Base-by-base conservation (phyloP, 2,113 vertebrate species). In the Rana temporaria region DNA sequence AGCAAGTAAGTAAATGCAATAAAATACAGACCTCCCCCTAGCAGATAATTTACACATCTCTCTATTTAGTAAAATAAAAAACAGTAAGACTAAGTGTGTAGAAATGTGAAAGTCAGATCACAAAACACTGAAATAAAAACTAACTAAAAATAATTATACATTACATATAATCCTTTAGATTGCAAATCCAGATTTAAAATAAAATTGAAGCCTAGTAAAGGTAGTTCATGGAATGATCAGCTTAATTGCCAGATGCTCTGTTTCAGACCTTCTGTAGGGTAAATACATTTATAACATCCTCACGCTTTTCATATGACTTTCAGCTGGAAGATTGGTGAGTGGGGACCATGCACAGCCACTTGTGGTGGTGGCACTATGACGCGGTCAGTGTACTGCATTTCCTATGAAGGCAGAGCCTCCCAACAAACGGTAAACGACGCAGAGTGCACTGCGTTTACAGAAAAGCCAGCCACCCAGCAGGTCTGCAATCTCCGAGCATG, bases 291-390 rank as follows among this genome's bases (percentile, higher is more conserved):
- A 26, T 75, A 32, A 30, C 16, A 20, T 30, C 11, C 12, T 82
- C 65, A 48, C 19, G 56, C 38, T 64, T 8, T 26, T 57, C 85
- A 32, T 86, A 59, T 88, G 79, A 59, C 75, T 30, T 22, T 18
- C 90, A 99, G 98, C 90, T 99, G 98, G 98, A 93, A 88, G 87
- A 90, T 87, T 0, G 94, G 95, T 0, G 95, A 95, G 14, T 99
- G 98, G 98, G 92, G 92, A 0, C 0, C 90, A 83, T 99, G 98
- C 89, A 96, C 98, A 0, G 94, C 92, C 12, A 91, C 93, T 34
- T 99, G 98, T 0, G 96, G 96, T 0, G 92, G 96, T 0, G 98
- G 97, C 78, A 92, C 88, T 57, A 98, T 98, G 94, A 90, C 91
- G 5, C 96, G 98, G 71, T 91, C 90, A 0, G 94, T 99, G 84